phyloP scores from a whole-genome alignment of 1,140 invertebrate species.

The Ceratina japonica region DNA sequence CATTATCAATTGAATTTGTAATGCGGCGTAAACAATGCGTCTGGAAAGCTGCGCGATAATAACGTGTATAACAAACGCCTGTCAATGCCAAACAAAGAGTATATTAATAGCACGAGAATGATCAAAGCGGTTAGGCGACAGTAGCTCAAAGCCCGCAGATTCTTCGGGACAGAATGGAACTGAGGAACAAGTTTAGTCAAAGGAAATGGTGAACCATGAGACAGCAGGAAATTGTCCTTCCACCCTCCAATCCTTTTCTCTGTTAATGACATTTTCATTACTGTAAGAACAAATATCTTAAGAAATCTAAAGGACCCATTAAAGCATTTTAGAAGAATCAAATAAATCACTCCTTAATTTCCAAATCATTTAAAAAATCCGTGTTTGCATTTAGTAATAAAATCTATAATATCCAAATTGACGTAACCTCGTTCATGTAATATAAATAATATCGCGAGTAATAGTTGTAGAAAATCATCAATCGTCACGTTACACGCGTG shows the following conservation, averaged over 20 bases:
- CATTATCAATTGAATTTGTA: too few relatives aligned
- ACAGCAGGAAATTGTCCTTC: slow-evolving; percentile 68
- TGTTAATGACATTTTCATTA: slow-evolving; percentile 54
- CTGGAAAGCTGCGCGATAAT: not conserved
- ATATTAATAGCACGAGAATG: slow-evolving; percentile 5
- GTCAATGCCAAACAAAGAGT: not conserved
- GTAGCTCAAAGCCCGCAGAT: slow-evolving; percentile 17
- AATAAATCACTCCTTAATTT: not conserved
- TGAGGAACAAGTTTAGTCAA: slow-evolving; percentile 49
- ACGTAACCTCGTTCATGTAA: too few relatives aligned
- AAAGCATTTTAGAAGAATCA: not conserved
- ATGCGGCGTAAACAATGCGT: too few relatives aligned
- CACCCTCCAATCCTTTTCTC: slow-evolving; percentile 18
- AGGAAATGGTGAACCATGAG: slow-evolving; percentile 53
- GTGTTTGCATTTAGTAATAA: too few relatives aligned
- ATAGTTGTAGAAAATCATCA: not conserved
- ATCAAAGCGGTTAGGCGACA: slow-evolving; percentile 17
- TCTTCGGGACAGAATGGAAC: slow-evolving; percentile 26
- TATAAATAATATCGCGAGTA: too few relatives aligned
- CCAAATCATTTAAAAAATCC: too few relatives aligned
- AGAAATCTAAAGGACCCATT: too few relatives aligned
- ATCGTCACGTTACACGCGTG: not conserved
- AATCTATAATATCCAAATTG: too few relatives aligned
- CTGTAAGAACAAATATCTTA: not conserved
- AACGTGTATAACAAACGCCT: too few relatives aligned